Base-by-base conservation (phyloP, 2,797 vertebrate species). In the Hemibagrus guttatus region DNA sequence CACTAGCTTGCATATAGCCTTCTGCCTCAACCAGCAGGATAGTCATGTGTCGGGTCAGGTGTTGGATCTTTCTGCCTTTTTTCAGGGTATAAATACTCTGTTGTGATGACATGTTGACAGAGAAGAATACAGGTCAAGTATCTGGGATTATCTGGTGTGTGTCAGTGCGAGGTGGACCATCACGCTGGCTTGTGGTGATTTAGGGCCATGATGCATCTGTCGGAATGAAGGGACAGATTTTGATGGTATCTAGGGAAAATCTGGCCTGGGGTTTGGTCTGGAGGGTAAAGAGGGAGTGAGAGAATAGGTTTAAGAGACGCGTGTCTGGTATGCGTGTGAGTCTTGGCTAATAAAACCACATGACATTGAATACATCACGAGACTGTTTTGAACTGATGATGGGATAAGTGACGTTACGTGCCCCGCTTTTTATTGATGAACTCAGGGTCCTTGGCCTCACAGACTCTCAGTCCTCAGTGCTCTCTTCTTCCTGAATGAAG, bases 291-390 rank as follows among this genome's bases (percentile, higher is more conserved):
- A 6, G 23, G 6, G 19, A 49, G 35, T 81, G 19, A 39, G 28
- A 4, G 49, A 52, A 5, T 54, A n/a, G 8, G 9, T 58, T 23
- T 58, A 35, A 9, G 63, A 66, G 49, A 35, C 71, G 6, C 35
- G 31, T 59, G 87, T 88, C 86, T 90, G 92, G 85, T 87, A 91
- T 93, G 91, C 92, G 90, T 91, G 90, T 91, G 79, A 81, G 91
- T 86, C 59, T 89, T 42, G 1, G 82, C 81, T 89, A n/a, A 26
- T 90, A 86, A 90, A 80, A 88, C 84, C 89, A 79, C 82, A 85
- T 93, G 90, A 92, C 86, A 56, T 56, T 23, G 0, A 56, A 89
- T 89, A 69, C 88, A 89, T 87, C 89, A 91, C 42, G 23, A n/a
- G 81, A 35, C 83, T 52, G 69, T 86, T 86, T 85, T 85, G 86